Evolutionary conservation across 2,113 vertebrate species (phyloP), one percentile per base, ranked within the genome.

Genomic region (Capreolus pygargus): DNA sequence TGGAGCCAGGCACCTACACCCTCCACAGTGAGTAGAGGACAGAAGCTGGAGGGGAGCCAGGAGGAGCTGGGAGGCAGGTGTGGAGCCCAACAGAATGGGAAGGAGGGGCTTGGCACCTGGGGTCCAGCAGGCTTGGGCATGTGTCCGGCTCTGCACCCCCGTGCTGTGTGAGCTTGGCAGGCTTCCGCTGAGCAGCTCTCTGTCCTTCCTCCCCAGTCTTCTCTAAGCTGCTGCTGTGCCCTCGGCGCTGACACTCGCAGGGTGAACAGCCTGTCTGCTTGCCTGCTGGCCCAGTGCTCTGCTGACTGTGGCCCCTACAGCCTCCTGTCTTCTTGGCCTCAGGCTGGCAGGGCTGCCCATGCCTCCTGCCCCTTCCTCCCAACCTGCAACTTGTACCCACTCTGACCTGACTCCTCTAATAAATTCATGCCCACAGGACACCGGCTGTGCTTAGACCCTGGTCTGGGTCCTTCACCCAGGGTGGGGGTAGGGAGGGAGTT

Each of bases 1-100:
- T 89, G 47, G 79, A 95, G 76, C 81, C 94, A 11, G 97, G 84
- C 78, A 25, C 43, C 64, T 94, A 94, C n/a, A 67, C n/a, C 70
- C 50, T 97, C 8, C 79, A 78, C 17, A 79, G 96, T 95, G 89
- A 97, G 97, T 84, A n/a, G 86, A 19, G 85, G 27, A 36, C 50
- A 58, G 86, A 33, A 67, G 54, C 60, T 8, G 15, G 30, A 6
- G 10, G 52, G 10, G 2, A 50, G 54, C 45, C 4, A 7, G 47
- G 86, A 15, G 17, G 13, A n/a, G 81, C 43, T 13, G 30, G 88
- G 61, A 55, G 60, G 76, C 21, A 16, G 57, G 79, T 23, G 9
- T 43, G 6, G 45, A 88, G 33, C 17, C 45, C 64, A 6, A n/a
- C 27, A 84, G 76, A 61, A 87, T 13, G 82, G 28, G 79, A 36